phyloP scores from a whole-genome alignment of 2,888 invertebrate species.

The Micoletzkya japonica region DNA sequence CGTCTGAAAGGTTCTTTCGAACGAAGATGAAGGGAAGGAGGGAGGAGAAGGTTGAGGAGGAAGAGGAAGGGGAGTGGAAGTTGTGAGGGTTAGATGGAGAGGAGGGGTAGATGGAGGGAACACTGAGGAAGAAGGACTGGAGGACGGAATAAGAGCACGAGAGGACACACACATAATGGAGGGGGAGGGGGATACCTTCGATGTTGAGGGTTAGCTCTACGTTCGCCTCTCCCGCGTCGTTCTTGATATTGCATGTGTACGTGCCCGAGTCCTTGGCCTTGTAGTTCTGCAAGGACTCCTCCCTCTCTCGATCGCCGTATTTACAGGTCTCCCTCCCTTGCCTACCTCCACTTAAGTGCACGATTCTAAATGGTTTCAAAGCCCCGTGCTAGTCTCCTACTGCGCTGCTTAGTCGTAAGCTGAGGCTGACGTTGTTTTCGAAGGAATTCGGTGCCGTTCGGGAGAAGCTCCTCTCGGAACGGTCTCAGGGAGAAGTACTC shows the following conservation, averaged over 20 bases:
- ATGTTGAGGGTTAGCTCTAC: conserved; percentile 96
- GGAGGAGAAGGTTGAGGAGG: not conserved
- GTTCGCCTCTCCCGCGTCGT: conserved; percentile 91
- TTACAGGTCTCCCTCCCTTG: not conserved
- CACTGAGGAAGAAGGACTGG: not conserved
- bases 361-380: too few species aligned
- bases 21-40: not conserved
- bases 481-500: too few species aligned
- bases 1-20: not conserved
- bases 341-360: too few species aligned
- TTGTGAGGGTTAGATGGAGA: not conserved
- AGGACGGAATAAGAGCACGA: conserved; percentile 3
- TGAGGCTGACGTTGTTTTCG: too few species aligned
- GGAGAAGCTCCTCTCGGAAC: too few species aligned
- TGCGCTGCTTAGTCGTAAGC: too few species aligned
- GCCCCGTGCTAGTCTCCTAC: too few species aligned
- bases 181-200: conserved; percentile 77
- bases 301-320: not conserved
- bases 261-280: conserved; percentile 73
- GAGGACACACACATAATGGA: not conserved
- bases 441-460: too few species aligned
- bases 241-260: conserved; percentile 97
- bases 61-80: not conserved
- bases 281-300: conserved; percentile 59
- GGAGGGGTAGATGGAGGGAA: not conserved